phyloP scores from a whole-genome alignment of 2,113 vertebrate genomes.

The Phrynosoma platyrhinos region DNA sequence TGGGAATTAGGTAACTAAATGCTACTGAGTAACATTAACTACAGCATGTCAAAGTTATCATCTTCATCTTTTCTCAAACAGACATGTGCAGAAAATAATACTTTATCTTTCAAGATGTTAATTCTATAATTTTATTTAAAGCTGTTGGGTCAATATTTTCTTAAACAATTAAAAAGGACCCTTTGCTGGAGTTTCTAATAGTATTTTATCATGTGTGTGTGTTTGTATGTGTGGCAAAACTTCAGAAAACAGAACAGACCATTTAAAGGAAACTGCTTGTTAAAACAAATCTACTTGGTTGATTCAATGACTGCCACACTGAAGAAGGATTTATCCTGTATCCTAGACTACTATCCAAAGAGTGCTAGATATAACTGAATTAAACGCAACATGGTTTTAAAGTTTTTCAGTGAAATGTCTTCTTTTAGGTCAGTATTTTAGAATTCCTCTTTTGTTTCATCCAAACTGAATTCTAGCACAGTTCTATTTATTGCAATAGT shows the following conservation, averaged over 20 bases:
- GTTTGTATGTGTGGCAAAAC: conserved; percentile 21
- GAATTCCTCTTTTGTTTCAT: neutral
- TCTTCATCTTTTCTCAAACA: conserved; percentile 78
- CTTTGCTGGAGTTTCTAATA: conserved; percentile 27
- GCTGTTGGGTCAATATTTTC: conserved; percentile 53
- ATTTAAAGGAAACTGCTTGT: neutral
- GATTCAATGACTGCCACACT: neutral
- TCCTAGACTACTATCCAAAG: neutral
- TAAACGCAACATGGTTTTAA: neutral
- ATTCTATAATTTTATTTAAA: conserved; percentile 70
- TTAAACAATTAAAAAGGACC: conserved; percentile 41
- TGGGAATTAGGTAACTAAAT: conserved; percentile 80
- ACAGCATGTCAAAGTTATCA: conserved; percentile 18
- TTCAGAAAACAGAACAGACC: neutral
- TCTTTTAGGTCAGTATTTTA: neutral
- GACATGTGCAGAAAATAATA: conserved; percentile 69
- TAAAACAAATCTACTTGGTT: neutral
- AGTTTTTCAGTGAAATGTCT: neutral
- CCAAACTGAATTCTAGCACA: neutral
- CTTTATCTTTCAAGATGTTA: conserved; percentile 71
- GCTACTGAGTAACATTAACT: conserved; percentile 72
- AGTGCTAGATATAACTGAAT: neutral
- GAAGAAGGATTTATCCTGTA: neutral
- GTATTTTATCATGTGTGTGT: neutral
- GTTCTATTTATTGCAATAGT: neutral